Percentiles rank a stretch among this genome's conserved stretches.
Conservation (phyloP, 2,113 vertebrate genomes). For the Promerops cafer region DNA sequence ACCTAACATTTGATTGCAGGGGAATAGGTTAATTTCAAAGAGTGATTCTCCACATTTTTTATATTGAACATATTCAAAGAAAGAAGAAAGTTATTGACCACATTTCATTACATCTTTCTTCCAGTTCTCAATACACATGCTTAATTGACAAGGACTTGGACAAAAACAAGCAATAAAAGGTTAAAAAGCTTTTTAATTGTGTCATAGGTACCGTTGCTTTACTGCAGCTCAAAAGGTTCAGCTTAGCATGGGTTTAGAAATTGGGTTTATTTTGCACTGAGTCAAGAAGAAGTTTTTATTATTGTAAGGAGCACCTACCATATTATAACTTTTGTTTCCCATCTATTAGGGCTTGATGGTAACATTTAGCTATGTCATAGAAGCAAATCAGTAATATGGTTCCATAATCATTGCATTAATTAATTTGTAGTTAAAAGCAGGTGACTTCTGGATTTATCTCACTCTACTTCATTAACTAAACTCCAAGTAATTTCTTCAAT, state of each 20-base stretch:
- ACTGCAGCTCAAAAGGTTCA: not conserved
- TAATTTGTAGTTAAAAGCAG: not conserved
- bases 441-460: not conserved
- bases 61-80: not conserved
- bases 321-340: not conserved
- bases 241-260: not conserved
- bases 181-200: constrained; percentile 5
- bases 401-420: not conserved
- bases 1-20: not conserved
- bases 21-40: constrained; percentile 28
- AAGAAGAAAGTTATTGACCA: not conserved
- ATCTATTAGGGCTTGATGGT: not conserved
- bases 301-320: not conserved
- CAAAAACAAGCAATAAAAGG: not conserved
- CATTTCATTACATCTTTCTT: not conserved
- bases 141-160: not conserved
- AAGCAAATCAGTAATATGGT: not conserved
- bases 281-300: not conserved
- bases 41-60: not conserved
- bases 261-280: not conserved
- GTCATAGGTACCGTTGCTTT: not conserved
- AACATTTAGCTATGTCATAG: not conserved
- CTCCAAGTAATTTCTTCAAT: not conserved
- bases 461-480: not conserved
- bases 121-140: not conserved